A percentile compares a stretch with the other conserved stretches of the same genome.
phyloP scores from a whole-genome alignment of 2,888 invertebrate species.

The Nemurella pictetii region DNA sequence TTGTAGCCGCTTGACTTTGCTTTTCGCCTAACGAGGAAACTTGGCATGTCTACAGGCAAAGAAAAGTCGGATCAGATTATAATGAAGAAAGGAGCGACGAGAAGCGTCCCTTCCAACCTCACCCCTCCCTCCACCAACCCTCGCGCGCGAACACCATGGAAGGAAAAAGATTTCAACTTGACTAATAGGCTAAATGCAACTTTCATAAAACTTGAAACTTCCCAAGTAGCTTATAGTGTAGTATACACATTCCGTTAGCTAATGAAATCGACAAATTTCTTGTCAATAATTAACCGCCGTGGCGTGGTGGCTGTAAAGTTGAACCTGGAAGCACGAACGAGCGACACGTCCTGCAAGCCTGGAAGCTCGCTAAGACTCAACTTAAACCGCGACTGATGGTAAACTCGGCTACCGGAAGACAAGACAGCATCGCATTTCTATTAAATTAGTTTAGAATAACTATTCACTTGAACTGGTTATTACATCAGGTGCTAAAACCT shows the following conservation, averaged over 20 bases:
- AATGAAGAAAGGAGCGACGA: constrained; percentile 24
- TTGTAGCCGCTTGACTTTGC: constrained; percentile 9
- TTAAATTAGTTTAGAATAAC: background rate
- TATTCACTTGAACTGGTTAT: background rate
- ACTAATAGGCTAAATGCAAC: constrained; percentile 3
- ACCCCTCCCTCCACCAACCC: no score
- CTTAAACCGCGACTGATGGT: no score
- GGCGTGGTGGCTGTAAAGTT: background rate
- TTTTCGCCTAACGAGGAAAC: constrained; percentile 24
- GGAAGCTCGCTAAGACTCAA: no score
- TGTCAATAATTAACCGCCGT: background rate
- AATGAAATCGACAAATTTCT: background rate
- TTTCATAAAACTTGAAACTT: constrained; percentile 4
- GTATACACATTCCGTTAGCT: background rate
- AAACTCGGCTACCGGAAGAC: no score
- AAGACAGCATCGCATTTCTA: background rate
- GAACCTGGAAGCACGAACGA: background rate
- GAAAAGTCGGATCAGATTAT: constrained; percentile 25
- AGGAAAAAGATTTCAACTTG: constrained; percentile 14
- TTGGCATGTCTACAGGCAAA: constrained; percentile 6
- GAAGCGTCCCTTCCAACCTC: no score
- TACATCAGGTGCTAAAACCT: constrained; percentile 14
- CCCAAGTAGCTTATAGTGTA: background rate
- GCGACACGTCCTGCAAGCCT: background rate
- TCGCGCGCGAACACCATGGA: no score